These are phyloP conservation scores for Parelbella ahira DNA, from an alignment of 2,888 invertebrate genomes.

Conservation along the genomic window DNA sequence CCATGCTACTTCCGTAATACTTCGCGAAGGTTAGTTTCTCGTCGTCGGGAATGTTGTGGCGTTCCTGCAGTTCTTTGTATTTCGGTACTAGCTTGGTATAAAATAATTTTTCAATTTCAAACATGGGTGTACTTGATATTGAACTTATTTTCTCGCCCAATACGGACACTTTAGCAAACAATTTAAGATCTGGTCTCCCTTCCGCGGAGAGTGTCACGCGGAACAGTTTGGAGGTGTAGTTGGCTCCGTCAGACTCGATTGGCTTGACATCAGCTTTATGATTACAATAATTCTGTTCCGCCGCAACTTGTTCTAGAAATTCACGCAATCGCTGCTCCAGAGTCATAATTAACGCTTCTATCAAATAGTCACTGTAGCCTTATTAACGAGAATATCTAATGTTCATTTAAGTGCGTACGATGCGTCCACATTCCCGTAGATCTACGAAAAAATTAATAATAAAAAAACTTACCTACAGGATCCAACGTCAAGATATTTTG, in stretches of 20 bases:
- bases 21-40: conserved; percentile 34
- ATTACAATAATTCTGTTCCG: conserved; percentile 36
- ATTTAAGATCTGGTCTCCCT: conserved; percentile 32
- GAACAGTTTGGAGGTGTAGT: conserved; percentile 47
- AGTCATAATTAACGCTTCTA: too few species aligned
- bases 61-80: conserved; percentile 32
- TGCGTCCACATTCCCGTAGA: too few species aligned
- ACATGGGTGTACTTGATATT: conserved; percentile 20
- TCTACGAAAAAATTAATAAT: too few species aligned
- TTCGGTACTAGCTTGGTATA: conserved; percentile 32
- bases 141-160: conserved; percentile 32
- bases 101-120: conserved; percentile 31
- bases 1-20: conserved; percentile 30
- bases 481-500: too few species aligned
- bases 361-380: too few species aligned
- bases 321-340: conserved; percentile 33
- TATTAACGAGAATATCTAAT: too few species aligned
- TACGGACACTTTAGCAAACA: conserved; percentile 35
- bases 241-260: conserved; percentile 45
- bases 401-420: too few species aligned
- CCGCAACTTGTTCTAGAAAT: conserved; percentile 39
- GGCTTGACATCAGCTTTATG: conserved; percentile 36
- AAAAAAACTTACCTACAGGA: too few species aligned
- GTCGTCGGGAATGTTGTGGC: conserved; percentile 30
- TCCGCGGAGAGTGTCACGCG: conserved; percentile 35